Evolutionary conservation across 2,797 vertebrate genomes (phyloP).

Genomic region (Erpetoichthys calabaricus): DNA sequence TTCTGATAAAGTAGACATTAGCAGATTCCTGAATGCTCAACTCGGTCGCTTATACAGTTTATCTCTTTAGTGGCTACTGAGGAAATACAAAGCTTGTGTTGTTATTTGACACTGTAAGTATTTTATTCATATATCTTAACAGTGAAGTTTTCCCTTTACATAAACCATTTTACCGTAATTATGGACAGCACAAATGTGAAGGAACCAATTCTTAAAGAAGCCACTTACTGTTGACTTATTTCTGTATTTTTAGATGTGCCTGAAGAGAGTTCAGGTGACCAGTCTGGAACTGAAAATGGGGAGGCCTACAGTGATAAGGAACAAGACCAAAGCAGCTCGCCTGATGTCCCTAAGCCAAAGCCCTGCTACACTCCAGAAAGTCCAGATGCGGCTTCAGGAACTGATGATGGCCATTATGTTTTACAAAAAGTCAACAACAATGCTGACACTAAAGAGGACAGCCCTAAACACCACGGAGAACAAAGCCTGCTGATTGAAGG

Average conservation of each 20-base stretch:
- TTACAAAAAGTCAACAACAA: slow-evolving; percentile 48
- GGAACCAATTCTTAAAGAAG: too few species aligned
- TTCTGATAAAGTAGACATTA: too few species aligned
- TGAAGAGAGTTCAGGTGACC: slow-evolving; percentile 66
- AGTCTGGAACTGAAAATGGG: slow-evolving; percentile 52
- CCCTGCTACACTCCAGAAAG: slow-evolving; percentile 72
- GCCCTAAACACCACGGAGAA: slow-evolving; percentile 63
- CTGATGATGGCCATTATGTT: slow-evolving; percentile 56
- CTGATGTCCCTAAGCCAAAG: slow-evolving; percentile 70
- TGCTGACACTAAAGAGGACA: slow-evolving; percentile 51
- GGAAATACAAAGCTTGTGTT: too few species aligned
- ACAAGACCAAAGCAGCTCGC: slow-evolving; percentile 68
- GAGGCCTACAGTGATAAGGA: slow-evolving; percentile 81
- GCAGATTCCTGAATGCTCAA: too few species aligned
- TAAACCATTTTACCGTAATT: too few species aligned
- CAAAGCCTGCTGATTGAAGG: slow-evolving; percentile 76
- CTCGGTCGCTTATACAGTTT: too few species aligned
- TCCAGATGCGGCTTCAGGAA: slow-evolving; percentile 59
- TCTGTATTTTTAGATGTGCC: slow-evolving; percentile 42
- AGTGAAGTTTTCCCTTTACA: too few species aligned
- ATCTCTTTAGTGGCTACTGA: too few species aligned
- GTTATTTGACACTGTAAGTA: too few species aligned
- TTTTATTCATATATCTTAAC: too few species aligned
- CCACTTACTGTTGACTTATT: not conserved
- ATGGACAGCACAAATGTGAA: too few species aligned